A percentile compares a stretch with the other conserved stretches of the same genome.
Evolutionary conservation across 2,113 vertebrate genomes (phyloP).

Genomic region (Craseonycteris thonglongyai): DNA sequence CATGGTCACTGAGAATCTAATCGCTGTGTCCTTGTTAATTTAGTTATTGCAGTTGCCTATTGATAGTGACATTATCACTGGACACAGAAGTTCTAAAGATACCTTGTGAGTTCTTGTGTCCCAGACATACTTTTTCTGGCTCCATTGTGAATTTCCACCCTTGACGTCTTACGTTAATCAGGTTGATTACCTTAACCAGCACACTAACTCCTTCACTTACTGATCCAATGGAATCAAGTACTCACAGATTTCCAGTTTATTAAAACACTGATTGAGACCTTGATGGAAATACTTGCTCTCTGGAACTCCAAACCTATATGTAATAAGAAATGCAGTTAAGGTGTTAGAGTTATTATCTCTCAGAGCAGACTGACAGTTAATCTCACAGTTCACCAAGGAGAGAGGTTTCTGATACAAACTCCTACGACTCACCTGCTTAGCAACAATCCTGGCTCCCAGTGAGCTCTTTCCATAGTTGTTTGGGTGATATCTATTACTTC

Average conservation of each 20-base stretch:
- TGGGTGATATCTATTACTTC: conserved; percentile 22
- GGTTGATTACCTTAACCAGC: neutral
- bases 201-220: neutral
- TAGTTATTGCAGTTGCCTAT: neutral
- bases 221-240: neutral
- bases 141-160: too few relatives aligned
- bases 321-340: neutral
- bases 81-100: neutral
- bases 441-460: neutral
- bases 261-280: neutral
- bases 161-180: neutral
- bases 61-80: neutral
- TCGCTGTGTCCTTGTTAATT: neutral
- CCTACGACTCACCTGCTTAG: neutral
- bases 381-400: neutral
- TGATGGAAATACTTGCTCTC: neutral
- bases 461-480: neutral
- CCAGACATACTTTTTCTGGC: neutral
- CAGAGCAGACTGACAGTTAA: neutral
- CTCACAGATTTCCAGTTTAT: neutral
- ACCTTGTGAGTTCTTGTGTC: neutral
- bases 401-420: neutral
- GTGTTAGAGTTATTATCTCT: neutral
- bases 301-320: neutral
- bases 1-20: neutral